Evolutionary conservation across 1,140 invertebrate species (phyloP).

Genomic region (Aphidius gifuensis): DNA sequence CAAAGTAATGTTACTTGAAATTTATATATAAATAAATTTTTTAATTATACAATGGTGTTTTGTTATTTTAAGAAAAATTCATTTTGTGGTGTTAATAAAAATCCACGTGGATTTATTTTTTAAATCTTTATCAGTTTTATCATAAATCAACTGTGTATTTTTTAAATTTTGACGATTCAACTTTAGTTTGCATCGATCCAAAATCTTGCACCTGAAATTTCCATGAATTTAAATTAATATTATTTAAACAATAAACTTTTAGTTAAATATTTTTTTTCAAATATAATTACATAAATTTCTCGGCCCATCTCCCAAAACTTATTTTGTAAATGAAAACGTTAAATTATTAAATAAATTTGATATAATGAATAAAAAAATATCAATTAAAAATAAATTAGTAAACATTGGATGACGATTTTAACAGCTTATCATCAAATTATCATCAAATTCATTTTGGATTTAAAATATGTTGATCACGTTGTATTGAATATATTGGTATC

Average conservation of each 20-base stretch:
- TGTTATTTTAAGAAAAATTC: no score
- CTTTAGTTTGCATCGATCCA: conserved; percentile 54
- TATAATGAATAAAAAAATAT: no score
- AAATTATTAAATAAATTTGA: no score
- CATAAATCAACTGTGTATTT: conserved; percentile 46
- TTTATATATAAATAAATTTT: no score
- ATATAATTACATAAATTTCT: conserved; percentile 62
- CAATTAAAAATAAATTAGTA: no score
- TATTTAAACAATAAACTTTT: no score
- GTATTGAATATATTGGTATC: conserved; percentile 42
- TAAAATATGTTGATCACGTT: conserved; percentile 41
- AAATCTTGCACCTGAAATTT: conserved; percentile 48
- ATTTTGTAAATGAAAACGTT: no score
- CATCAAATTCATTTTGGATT: conserved; percentile 46
- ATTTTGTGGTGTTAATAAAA: conserved; percentile 31
- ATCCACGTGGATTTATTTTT: conserved; percentile 24
- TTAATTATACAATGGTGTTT: no score
- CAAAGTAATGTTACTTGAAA: no score
- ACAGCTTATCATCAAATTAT: conserved; percentile 38
- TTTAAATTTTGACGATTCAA: conserved; percentile 50
- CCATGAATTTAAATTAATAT: conserved; percentile 17
- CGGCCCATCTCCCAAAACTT: conserved; percentile 70
- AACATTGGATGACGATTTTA: conserved; percentile 40
- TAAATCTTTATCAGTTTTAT: conserved; percentile 41
- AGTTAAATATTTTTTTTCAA: no score